Conservation (phyloP, 2,797 vertebrate species). For the Coregonus suidteri region DNA sequence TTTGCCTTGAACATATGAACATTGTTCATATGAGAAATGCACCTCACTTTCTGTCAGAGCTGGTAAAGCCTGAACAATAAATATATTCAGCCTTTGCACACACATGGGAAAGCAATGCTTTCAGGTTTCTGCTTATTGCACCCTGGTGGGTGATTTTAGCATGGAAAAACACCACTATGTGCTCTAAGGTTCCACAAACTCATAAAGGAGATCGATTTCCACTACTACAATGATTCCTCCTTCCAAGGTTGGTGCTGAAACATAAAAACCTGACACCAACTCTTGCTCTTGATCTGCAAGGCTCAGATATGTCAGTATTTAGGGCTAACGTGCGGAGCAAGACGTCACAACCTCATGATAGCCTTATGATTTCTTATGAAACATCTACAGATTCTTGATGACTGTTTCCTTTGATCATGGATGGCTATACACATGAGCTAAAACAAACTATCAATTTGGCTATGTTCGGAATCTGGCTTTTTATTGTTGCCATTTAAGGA, state of each 20-base stretch:
- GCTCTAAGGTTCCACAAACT: slow-evolving; percentile 47
- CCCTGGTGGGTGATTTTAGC: slow-evolving; percentile 65
- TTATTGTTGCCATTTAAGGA: slow-evolving; percentile 11
- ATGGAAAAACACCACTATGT: slow-evolving; percentile 24
- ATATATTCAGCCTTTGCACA: slow-evolving; percentile 47
- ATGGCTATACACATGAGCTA: background rate
- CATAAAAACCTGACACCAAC: slow-evolving; percentile 32
- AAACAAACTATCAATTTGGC: background rate
- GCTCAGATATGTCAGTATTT: background rate
- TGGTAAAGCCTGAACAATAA: slow-evolving; percentile 46
- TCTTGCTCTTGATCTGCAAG: slow-evolving; percentile 2
- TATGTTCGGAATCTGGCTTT: background rate
- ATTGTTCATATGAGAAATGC: slow-evolving; percentile 46
- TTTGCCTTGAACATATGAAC: slow-evolving; percentile 15
- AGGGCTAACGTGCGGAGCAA: background rate
- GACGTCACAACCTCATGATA: background rate
- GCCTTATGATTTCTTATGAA: background rate
- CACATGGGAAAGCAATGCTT: slow-evolving; percentile 40
- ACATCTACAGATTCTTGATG: background rate
- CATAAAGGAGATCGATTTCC: slow-evolving; percentile 63
- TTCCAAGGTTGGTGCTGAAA: slow-evolving; percentile 49
- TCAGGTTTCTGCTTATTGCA: slow-evolving; percentile 55
- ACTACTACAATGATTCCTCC: slow-evolving; percentile 31
- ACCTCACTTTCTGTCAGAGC: slow-evolving; percentile 30
- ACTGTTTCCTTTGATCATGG: background rate